Percentiles rank a stretch among this genome's conserved stretches.
phyloP scores from a whole-genome alignment of 1,140 invertebrate species.

The Drosophila trapezifrons region DNA sequence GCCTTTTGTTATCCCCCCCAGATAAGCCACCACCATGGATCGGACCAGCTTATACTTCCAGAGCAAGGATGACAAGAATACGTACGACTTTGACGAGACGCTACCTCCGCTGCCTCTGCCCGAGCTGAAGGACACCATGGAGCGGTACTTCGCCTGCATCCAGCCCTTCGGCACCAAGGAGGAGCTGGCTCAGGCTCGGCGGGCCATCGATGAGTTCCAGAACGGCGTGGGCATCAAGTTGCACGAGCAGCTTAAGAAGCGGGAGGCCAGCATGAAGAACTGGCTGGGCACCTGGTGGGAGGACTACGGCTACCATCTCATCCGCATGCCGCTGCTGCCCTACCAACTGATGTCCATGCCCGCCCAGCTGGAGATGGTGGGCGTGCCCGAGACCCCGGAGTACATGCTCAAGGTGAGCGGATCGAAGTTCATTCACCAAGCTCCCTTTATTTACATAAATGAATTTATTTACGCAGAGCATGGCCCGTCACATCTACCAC shows the following conservation, averaged over 20 bases:
- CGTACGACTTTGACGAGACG: constrained; percentile 79
- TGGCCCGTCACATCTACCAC: constrained; percentile 73
- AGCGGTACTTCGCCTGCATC: constrained; percentile 87
- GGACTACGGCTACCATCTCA: constrained; percentile 89
- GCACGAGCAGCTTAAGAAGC: constrained; percentile 87
- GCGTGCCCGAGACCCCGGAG: constrained; percentile 65
- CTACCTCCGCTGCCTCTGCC: constrained; percentile 89
- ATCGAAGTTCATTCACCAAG: too few relatives aligned
- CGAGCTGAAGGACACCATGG: constrained; percentile 87
- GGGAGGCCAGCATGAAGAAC: constrained; percentile 84
- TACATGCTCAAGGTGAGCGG: constrained; percentile 67
- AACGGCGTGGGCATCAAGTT: constrained; percentile 85
- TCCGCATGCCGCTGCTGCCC: constrained; percentile 87
- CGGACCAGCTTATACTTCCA: constrained; percentile 72
- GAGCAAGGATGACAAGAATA: constrained; percentile 68
- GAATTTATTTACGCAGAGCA: constrained; percentile 43
- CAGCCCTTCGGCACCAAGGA: constrained; percentile 86
- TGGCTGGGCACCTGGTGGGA: constrained; percentile 89
- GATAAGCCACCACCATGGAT: constrained; percentile 61
- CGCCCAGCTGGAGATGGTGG: constrained; percentile 59
- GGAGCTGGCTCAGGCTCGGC: constrained; percentile 85
- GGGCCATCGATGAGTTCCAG: constrained; percentile 86
- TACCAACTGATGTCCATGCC: constrained; percentile 82
- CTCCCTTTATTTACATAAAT: too few relatives aligned
- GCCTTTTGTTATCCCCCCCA: background rate